These are phyloP conservation scores for Steinernema scapterisci DNA, from an alignment of 2,888 invertebrate genomes.

Conservation along the genomic window DNA sequence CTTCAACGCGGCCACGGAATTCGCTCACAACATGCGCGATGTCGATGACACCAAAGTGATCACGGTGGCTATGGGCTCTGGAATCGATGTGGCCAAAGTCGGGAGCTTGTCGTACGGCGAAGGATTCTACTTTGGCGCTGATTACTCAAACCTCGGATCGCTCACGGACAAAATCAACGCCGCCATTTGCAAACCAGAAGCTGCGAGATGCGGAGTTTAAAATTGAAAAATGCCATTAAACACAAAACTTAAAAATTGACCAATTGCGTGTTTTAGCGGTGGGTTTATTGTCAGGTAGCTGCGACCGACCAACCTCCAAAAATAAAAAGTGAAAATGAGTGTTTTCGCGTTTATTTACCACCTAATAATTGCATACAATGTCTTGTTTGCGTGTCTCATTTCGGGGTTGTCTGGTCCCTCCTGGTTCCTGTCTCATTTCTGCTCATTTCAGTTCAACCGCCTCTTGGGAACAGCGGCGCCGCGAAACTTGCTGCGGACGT, in stretches of 20 bases:
- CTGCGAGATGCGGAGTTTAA: neutral
- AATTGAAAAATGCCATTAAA: too few relatives aligned
- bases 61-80: slow-evolving; percentile 46
- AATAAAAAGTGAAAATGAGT: too few relatives aligned
- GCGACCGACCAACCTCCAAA: too few relatives aligned
- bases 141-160: slow-evolving; percentile 40
- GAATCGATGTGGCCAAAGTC: slow-evolving; percentile 40
- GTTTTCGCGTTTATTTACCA: too few relatives aligned
- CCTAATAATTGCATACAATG: too few relatives aligned
- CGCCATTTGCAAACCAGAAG: slow-evolving; percentile 43
- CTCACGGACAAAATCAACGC: slow-evolving; percentile 43
- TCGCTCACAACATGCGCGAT: slow-evolving; percentile 45
- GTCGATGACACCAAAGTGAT: slow-evolving; percentile 48
- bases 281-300: too few relatives aligned
- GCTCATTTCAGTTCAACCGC: neutral
- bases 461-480: neutral
- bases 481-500: neutral
- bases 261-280: too few relatives aligned
- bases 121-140: slow-evolving; percentile 48
- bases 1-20: slow-evolving; percentile 49
- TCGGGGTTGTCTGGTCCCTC: too few relatives aligned
- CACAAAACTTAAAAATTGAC: too few relatives aligned
- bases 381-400: too few relatives aligned
- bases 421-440: neutral
- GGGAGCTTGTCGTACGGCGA: slow-evolving; percentile 44